phyloP scores from a whole-genome alignment of 2,888 invertebrate species.

The Apoda limacodes region DNA sequence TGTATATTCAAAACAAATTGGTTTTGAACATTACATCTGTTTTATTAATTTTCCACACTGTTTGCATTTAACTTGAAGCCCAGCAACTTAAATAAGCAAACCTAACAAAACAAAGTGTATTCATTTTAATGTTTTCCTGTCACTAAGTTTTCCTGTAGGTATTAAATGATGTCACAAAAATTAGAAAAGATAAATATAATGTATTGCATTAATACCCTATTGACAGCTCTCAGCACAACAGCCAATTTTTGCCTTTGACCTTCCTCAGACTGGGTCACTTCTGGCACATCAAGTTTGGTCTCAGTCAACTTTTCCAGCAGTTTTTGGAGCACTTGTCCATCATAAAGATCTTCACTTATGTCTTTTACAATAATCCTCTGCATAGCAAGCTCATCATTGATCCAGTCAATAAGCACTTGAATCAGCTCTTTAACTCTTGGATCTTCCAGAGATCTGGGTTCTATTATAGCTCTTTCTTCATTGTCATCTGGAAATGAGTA shows the following conservation, averaged over 20 bases:
- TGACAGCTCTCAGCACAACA: slow-evolving; percentile 89
- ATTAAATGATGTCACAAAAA: too few species aligned
- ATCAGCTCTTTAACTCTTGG: slow-evolving; percentile 87
- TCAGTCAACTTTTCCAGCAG: slow-evolving; percentile 86
- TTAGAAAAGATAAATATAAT: too few species aligned
- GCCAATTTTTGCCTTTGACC: slow-evolving; percentile 95
- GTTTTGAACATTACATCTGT: too few species aligned
- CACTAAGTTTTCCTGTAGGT: background rate
- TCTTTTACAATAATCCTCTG: slow-evolving; percentile 98
- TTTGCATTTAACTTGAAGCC: too few species aligned
- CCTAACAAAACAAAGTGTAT: too few species aligned
- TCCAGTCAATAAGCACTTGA: slow-evolving; percentile 94
- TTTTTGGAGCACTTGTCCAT: slow-evolving; percentile 87
- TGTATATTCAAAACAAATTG: too few species aligned
- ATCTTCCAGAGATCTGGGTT: slow-evolving; percentile 88
- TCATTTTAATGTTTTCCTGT: too few species aligned
- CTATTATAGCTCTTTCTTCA: slow-evolving; percentile 96
- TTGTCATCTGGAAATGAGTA: slow-evolving; percentile 93
- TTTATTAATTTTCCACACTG: too few species aligned
- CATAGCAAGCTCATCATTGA: slow-evolving; percentile 96
- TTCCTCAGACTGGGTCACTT: slow-evolving; percentile 98
- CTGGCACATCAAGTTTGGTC: slow-evolving; percentile 93
- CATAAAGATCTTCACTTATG: slow-evolving; percentile 96
- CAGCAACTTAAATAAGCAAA: too few species aligned
- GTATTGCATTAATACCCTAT: slow-evolving; percentile 70